phyloP scores from a whole-genome alignment of 2,113 vertebrate species.

The Scatophagus argus region DNA sequence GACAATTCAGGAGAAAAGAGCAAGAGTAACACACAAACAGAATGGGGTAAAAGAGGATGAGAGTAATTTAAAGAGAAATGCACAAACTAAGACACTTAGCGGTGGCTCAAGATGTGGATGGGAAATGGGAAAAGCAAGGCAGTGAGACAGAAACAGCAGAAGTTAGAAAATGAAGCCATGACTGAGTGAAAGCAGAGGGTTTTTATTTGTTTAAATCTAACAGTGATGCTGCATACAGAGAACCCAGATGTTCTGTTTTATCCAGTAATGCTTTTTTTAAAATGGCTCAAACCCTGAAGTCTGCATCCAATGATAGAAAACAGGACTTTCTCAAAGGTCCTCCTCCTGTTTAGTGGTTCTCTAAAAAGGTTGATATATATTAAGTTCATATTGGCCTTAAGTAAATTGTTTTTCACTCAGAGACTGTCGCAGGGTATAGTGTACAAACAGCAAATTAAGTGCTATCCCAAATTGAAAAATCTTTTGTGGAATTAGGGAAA shows the following conservation, averaged over 20 bases:
- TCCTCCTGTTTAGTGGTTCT: constrained; percentile 65
- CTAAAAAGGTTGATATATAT: constrained; percentile 69
- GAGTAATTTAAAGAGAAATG: constrained; percentile 46
- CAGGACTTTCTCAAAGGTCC: constrained; percentile 64
- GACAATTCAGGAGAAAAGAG: constrained; percentile 38
- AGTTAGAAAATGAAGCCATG: constrained; percentile 52
- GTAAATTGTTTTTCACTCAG: constrained; percentile 78
- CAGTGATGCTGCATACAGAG: constrained; percentile 49
- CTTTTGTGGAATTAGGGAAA: constrained; percentile 85
- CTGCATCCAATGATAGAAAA: constrained; percentile 76
- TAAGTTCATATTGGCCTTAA: constrained; percentile 67
- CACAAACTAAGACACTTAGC: constrained; percentile 42
- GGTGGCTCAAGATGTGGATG: constrained; percentile 19
- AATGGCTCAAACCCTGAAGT: constrained; percentile 73
- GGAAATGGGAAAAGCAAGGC: constrained; percentile 49
- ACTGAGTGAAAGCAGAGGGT: constrained; percentile 63
- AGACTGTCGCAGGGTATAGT: constrained; percentile 69
- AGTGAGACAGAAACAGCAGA: constrained; percentile 26
- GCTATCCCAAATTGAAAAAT: constrained; percentile 71
- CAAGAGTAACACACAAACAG: constrained; percentile 3
- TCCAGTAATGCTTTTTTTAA: constrained; percentile 76
- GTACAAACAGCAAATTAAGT: constrained; percentile 74
- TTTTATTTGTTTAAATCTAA: constrained; percentile 65
- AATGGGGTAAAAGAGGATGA: constrained; percentile 16
- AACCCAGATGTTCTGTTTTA: constrained; percentile 80